Conservation (phyloP, 2,113 vertebrate species). For the Suricata suricatta region DNA sequence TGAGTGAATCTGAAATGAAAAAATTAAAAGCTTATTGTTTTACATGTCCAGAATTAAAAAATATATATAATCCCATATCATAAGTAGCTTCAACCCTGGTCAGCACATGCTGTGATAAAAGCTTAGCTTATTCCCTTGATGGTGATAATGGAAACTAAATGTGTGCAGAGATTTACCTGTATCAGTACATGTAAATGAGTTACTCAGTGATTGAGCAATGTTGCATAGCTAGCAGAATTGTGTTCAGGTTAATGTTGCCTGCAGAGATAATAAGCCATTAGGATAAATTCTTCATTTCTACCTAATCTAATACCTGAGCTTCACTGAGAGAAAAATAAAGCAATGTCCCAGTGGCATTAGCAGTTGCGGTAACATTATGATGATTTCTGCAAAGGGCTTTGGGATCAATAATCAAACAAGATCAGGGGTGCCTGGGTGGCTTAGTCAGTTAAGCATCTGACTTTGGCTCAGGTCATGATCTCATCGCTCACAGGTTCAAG, state of each 20-base stretch:
- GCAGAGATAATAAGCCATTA: slow-evolving; percentile 39
- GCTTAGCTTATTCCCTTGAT: neutral
- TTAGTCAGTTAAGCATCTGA: no score
- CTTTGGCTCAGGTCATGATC: no score
- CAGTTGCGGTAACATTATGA: neutral
- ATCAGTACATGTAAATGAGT: neutral
- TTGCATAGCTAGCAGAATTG: neutral
- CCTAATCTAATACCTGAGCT: neutral
- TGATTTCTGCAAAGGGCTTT: neutral
- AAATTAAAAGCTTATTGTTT: neutral
- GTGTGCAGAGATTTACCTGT: neutral
- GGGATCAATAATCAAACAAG: neutral
- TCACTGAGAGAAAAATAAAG: neutral
- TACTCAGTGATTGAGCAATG: neutral
- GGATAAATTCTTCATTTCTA: slow-evolving; percentile 16
- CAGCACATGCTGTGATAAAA: neutral
- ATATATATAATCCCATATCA: neutral
- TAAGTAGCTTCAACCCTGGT: neutral
- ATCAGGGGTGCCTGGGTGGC: no score
- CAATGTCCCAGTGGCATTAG: neutral
- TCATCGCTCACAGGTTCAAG: no score
- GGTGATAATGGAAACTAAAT: neutral
- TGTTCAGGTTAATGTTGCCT: neutral
- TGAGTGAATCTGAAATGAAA: neutral
- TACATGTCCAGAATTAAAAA: neutral